phyloP scores from a whole-genome alignment of 2,888 invertebrate species.

The Machimus atricapillus region DNA sequence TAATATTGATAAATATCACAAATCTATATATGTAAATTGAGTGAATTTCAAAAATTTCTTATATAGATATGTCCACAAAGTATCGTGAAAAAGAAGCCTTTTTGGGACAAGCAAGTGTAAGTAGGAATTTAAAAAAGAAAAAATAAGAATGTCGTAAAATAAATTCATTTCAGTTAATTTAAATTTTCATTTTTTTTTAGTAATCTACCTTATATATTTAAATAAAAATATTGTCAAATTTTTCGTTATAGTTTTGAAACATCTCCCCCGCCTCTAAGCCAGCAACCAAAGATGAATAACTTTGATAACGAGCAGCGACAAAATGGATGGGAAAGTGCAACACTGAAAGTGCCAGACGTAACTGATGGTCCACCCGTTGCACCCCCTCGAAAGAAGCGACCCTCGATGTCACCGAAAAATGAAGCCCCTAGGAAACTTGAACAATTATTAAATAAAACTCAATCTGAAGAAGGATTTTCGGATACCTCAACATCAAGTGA shows the following conservation, averaged over 20 bases:
- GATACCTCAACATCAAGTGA: background rate
- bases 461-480: background rate
- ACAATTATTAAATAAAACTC: background rate
- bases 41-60: constrained; percentile 8
- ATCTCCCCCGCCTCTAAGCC: constrained; percentile 43
- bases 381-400: constrained; percentile 49
- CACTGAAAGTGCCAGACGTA: constrained; percentile 46
- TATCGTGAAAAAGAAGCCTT: constrained; percentile 46
- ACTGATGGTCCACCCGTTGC: constrained; percentile 45
- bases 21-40: background rate
- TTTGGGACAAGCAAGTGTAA: constrained; percentile 50
- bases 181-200: background rate
- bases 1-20: background rate
- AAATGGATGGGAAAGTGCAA: constrained; percentile 45
- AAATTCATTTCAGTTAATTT: no score
- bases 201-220: background rate
- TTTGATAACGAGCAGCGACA: background rate
- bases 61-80: constrained; percentile 48
- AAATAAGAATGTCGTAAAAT: no score
- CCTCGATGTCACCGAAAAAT: constrained; percentile 14
- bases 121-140: background rate
- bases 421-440: background rate
- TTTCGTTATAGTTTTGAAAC: constrained; percentile 47
- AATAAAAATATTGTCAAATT: background rate
- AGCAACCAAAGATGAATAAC: constrained; percentile 41